Evolutionary conservation across 2,113 vertebrate species (phyloP), one percentile per base, ranked within the genome.

Genomic region (Corythoichthys intestinalis): DNA sequence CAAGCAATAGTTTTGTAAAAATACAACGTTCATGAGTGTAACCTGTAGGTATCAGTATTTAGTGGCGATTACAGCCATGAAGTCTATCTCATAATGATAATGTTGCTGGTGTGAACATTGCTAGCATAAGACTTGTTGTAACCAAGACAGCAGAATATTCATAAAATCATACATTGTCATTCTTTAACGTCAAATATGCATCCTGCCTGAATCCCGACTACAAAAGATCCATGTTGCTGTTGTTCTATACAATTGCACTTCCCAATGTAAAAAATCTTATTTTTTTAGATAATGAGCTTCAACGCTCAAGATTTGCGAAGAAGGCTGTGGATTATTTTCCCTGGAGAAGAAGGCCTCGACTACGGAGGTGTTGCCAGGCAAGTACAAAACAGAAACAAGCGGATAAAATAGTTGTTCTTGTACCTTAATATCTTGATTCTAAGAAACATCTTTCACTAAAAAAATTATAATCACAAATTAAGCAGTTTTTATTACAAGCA

Each of bases 271-370:
- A 44, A 50, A 50, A 0, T 78, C 2, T 76, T 37, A 7, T 52
- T 0, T 68, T 28, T 77, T 59, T 60, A 96, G 96, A 98, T 99
- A 85, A 98, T 99, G 97, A 97, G 96, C 88, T 95, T 98, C 86
- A 96, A 93, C 70, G 91, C 96, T 69, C 95, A 96, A 89, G 96
- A 99, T 85, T 91, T 99, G 1, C 92, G 96, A 74, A 93, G 96
- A 77, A 93, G 96, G 77, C 88, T 99, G 6, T 99, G 96, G 96
- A 94, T 99, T 70, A 98, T 99, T 89, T 98, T 98, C 83, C 95
- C 96, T 65, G 97, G 96, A 83, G 97, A 99, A 90, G 97, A 99
- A 92, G 97, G 97, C 52, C 94, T 99, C 72, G 97, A 98, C 90
- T 99, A 99, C 75, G 97, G 97, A 85, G 96, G 96, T 35, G 96